Conservation (phyloP, 2,888 invertebrate species). For the Petrophora chlorosata region DNA sequence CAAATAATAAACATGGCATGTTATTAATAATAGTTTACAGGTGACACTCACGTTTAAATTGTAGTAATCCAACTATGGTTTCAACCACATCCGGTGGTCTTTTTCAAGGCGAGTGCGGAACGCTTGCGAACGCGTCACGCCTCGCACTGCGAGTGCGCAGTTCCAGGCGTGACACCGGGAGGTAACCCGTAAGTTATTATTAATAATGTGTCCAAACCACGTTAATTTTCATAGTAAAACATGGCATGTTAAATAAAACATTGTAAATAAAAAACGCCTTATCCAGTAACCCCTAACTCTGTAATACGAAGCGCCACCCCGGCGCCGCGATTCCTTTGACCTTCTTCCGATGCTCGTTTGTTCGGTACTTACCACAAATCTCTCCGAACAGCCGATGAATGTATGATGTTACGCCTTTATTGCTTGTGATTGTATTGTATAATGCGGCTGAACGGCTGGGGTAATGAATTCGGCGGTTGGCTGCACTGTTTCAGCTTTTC, state of each 20-base stretch:
- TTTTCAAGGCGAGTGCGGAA: too few species aligned
- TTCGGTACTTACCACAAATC: constrained; percentile 40
- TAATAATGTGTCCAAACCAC: too few species aligned
- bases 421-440: constrained; percentile 24
- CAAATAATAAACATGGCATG: too few species aligned
- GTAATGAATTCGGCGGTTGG: constrained; percentile 23
- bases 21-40: too few species aligned
- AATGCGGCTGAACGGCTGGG: constrained; percentile 9
- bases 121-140: too few species aligned
- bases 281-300: constrained; percentile 2
- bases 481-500: constrained; percentile 10
- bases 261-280: background rate
- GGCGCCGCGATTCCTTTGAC: constrained; percentile 38
- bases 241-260: background rate
- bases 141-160: too few species aligned
- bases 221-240: too few species aligned
- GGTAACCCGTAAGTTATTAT: too few species aligned
- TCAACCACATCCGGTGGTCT: too few species aligned
- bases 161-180: too few species aligned
- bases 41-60: too few species aligned
- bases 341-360: constrained; percentile 18
- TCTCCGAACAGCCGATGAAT: constrained; percentile 34
- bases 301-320: constrained; percentile 1
- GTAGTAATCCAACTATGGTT: too few species aligned
- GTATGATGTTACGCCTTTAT: constrained; percentile 22